Conservation (phyloP, 2,113 vertebrate species). For the Peromyscus maniculatus region DNA sequence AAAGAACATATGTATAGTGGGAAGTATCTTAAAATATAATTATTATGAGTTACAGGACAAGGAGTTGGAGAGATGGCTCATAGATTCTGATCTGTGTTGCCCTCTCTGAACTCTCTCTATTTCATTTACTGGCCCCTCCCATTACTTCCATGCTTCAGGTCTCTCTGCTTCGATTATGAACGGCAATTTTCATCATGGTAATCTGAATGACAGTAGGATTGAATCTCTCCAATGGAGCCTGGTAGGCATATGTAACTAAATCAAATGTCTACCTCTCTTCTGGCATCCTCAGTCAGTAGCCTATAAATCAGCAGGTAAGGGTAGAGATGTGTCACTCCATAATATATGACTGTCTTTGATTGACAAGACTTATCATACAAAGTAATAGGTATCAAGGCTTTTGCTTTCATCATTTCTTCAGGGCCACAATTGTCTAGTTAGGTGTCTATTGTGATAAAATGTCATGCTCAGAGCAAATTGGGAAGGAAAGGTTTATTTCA, state of each 20-base stretch:
- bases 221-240: background rate
- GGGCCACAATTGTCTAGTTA: background rate
- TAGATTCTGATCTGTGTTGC: no score
- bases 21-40: constrained; percentile 22
- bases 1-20: background rate
- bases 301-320: background rate
- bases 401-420: background rate
- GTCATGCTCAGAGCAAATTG: background rate
- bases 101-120: no score
- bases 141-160: no score
- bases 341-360: background rate
- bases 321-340: background rate
- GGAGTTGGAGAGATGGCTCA: background rate
- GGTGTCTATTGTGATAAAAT: background rate
- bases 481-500: background rate
- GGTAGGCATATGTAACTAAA: background rate
- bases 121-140: no score
- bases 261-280: background rate
- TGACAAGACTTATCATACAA: background rate
- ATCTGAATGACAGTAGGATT: background rate
- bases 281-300: background rate
- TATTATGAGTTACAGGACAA: background rate
- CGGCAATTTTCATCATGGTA: background rate
- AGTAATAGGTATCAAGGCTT: background rate
- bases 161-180: background rate